Base-by-base conservation (phyloP, 2,797 vertebrate genomes). In the Darevskia nairensis region DNA sequence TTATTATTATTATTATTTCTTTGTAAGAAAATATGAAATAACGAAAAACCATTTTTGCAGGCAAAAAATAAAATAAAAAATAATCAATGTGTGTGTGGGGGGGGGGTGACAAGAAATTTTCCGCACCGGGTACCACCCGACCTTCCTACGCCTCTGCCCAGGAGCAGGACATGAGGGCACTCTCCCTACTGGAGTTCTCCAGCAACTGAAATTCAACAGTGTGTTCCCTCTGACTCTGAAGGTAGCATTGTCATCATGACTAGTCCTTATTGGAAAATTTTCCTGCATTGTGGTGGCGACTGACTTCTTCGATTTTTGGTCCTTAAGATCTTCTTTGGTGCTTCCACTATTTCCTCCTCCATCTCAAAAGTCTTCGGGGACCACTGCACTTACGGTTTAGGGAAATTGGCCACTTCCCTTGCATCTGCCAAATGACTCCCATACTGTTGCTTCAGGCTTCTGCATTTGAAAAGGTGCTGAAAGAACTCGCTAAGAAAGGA, bases 401-500 rank as follows among this genome's bases (percentile, higher is more conserved):
- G 3, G 77, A 87, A 87, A 90, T 74, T 50, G 88, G 41, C 78
- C 78, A 81, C 59, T 85, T 85, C 35, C 59, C 17, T 64, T 75
- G 69, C 69, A 81, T 89, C 71, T 81, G 25, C 88, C 82, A 80
- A 89, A 85, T 81, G 39, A 55, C 59, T 85, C 69, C 64, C 55
- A 41, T 27, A 32, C 50, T 64, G 21, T 80, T 10, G 59, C 83
- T 81, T 55, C 39, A 66, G 69, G 78, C 0, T 0, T 86, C 89
- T 92, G 83, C 10, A 29, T 81, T 86, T 80, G 0, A 2, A 29
- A 74, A 89, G 85, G 39, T 81, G 39, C 75, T 90, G 90, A 89
- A 55, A 29, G 35, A 91, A 81, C 46, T 91, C 87, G 85, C 83
- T 86, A 92, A 91, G 93, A 88, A 80, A 90, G 78, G 72, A 89